Percentiles rank a stretch among this genome's conserved stretches.
phyloP scores from a whole-genome alignment of 2,888 invertebrate species.

The Lepidocyrtoides sp. region DNA sequence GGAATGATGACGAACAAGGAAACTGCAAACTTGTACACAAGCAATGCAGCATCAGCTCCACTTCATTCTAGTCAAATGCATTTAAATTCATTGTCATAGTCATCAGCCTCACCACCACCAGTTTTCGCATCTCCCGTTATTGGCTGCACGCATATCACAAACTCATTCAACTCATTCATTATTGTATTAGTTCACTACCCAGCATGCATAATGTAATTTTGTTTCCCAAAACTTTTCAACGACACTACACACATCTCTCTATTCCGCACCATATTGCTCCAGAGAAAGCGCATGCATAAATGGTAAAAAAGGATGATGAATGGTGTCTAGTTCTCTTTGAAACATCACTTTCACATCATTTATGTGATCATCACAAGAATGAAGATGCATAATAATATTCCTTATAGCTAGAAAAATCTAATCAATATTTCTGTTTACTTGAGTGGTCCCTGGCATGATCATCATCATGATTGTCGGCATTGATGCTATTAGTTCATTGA shows the following conservation, averaged over 20 bases:
- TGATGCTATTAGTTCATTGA: neutral
- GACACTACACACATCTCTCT: no score
- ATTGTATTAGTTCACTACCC: conserved; percentile 37
- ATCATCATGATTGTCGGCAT: neutral
- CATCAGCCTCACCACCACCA: neutral
- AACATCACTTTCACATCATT: conserved; percentile 49
- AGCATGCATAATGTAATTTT: conserved; percentile 56
- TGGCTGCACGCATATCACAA: conserved; percentile 56
- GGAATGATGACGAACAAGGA: conserved; percentile 4
- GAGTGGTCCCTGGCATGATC: conserved; percentile 21
- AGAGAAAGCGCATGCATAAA: neutral
- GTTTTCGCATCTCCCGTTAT: conserved; percentile 16
- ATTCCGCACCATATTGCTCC: neutral
- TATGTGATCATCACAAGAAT: conserved; percentile 6
- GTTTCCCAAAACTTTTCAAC: neutral
- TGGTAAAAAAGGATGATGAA: neutral
- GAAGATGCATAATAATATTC: conserved; percentile 36
- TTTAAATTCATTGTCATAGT: conserved; percentile 64
- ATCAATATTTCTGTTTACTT: conserved; percentile 40
- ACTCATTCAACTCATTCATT: conserved; percentile 55
- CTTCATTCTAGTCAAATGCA: conserved; percentile 63
- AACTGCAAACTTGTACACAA: conserved; percentile 49
- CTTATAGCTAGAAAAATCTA: conserved; percentile 14
- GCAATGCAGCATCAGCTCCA: conserved; percentile 52
- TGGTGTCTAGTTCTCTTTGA: neutral